Evolutionary conservation across 2,888 invertebrate species (phyloP).

Genomic region (Drosophila neonasuta): DNA sequence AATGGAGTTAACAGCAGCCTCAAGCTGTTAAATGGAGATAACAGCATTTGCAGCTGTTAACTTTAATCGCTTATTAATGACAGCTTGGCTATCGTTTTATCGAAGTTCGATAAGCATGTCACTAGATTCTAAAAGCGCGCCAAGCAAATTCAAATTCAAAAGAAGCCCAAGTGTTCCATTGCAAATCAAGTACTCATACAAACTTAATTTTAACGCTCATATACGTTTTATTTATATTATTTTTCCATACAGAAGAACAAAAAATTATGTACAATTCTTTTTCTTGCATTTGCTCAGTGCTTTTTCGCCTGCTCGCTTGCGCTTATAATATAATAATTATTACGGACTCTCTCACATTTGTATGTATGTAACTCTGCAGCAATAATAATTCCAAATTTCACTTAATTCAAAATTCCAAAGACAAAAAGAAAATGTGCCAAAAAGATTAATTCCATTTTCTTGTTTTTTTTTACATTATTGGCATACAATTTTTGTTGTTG

Average conservation of each 20-base stretch:
- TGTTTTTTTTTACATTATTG: constrained; percentile 10
- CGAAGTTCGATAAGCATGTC: not conserved
- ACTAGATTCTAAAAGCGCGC: not conserved
- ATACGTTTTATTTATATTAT: constrained; percentile 71
- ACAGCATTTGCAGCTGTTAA: no score
- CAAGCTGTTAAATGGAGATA: no score
- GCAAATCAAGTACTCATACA: not conserved
- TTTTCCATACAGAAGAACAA: constrained; percentile 73
- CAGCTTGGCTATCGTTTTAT: not conserved
- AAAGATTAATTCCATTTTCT: constrained; percentile 23
- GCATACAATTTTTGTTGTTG: constrained; percentile 18
- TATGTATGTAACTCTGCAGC: constrained; percentile 13
- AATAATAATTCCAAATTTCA: constrained; percentile 17
- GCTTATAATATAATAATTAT: constrained; percentile 41
- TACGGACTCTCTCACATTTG: constrained; percentile 43
- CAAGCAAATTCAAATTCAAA: not conserved
- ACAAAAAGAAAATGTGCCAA: constrained; percentile 23
- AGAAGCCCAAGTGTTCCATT: not conserved
- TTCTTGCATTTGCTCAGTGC: constrained; percentile 29
- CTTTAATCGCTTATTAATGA: no score
- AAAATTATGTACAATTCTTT: constrained; percentile 64
- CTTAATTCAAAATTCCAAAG: constrained; percentile 49
- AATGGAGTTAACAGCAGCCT: no score
- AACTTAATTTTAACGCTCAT: constrained; percentile 52
- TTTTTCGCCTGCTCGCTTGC: constrained; percentile 20